Evolutionary conservation across 2,797 vertebrate genomes (phyloP).

Genomic region (Schizopygopsis pylzovi): DNA sequence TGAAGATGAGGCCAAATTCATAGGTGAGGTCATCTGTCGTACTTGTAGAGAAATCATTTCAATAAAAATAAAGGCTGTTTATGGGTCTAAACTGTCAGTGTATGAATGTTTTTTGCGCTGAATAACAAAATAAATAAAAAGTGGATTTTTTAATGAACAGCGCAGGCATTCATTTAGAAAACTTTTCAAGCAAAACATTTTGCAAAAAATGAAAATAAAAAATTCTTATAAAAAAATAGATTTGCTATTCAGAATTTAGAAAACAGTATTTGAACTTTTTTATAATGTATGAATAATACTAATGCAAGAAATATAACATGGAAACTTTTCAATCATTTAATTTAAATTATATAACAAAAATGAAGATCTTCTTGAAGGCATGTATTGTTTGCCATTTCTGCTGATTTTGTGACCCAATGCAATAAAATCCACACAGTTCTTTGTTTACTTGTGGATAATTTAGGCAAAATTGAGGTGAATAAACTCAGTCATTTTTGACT

Average conservation of each 20-base stretch:
- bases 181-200: too few relatives aligned
- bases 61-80: background rate
- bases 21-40: conserved; percentile 76
- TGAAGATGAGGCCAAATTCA: conserved; percentile 97
- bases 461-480: background rate
- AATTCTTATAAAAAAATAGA: background rate
- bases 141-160: background rate
- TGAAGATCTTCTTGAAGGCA: background rate
- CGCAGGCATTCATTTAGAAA: background rate
- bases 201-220: too few relatives aligned
- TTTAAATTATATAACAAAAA: background rate
- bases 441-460: background rate
- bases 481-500: background rate
- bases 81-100: background rate
- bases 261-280: background rate
- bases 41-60: background rate
- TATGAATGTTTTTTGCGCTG: background rate
- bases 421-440: background rate
- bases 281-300: background rate
- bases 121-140: background rate
- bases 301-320: background rate
- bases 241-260: background rate
- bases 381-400: background rate
- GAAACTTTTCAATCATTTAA: background rate
- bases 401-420: background rate